Base-by-base conservation (phyloP, 2,888 invertebrate genomes). In the Thereva nobilitata region DNA sequence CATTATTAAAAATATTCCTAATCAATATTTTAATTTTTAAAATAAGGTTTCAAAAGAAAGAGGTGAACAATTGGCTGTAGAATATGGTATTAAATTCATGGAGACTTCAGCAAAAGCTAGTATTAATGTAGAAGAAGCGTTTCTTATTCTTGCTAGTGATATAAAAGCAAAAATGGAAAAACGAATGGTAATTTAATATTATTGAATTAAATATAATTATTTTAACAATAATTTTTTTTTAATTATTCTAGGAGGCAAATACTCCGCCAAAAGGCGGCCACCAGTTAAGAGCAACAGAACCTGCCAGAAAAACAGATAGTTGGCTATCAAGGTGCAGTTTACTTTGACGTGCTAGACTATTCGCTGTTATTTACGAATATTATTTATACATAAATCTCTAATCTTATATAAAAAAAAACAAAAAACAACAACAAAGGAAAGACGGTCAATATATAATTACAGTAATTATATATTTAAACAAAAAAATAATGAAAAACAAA, bases 21-120 rank as follows among this genome's bases (percentile, higher is more conserved):
- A 44, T 9, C n/a, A 44, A n/a, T 44, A 44, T 44, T 44, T 6
- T 23, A 8, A 42, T 10, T 12, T 41, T 1, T 7, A 47, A 40
- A 41, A 44, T 49, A 38, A 89, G 89, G 95, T 96, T 66, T 93
- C 96, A 70, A 95, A 92, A 83, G 97, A 98, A 80, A 85, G 95
- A 76, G 98, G 98, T 61, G 97, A 98, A 84, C 92, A 96, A 84
- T 86, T 98, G 81, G 97, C 97, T 70, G 87, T 96, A 77, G 98
- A 98, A 83, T 97, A 98, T 85, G 94, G 95, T 77, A 97, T 99
- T 75, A 96, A 96, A 84, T 99, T 99, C 84, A 92, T 99, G 88
- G 99, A 99, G 84, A 99, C 98, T 63, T 97, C 97, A 74, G 99
- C 99, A 65, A 99, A 99, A 84, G 92, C 95, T 72, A 95, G 96